These are phyloP conservation scores for Myzus persicae DNA, from an alignment of 1,140 invertebrate genomes.

Conservation along the genomic window DNA sequence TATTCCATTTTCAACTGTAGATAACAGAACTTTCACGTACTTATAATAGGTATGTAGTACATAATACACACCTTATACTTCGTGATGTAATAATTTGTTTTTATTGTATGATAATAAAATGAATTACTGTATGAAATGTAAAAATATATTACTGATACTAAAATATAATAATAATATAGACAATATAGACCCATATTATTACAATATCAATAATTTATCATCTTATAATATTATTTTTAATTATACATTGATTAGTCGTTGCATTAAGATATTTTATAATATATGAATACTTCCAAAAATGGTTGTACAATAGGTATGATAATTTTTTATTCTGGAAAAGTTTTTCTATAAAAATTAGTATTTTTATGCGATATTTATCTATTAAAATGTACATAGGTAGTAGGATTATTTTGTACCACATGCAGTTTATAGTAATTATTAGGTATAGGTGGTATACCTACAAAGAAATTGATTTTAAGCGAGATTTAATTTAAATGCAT, in stretches of 20 bases:
- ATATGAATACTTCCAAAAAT: neutral
- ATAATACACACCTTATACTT: neutral
- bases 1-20: neutral
- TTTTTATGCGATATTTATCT: neutral
- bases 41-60: neutral
- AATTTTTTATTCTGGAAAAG: neutral
- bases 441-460: neutral
- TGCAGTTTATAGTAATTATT: neutral
- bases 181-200: neutral
- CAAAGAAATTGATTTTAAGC: neutral
- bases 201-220: neutral
- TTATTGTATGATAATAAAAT: neutral
- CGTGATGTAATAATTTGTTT: neutral
- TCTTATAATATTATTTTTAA: neutral
- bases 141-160: neutral
- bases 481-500: neutral
- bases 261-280: neutral
- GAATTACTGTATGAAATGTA: neutral
- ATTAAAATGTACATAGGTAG: neutral
- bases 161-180: neutral
- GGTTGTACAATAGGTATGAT: neutral
- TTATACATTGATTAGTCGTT: neutral
- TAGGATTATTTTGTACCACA: neutral
- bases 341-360: neutral
- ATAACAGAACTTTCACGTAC: neutral